Evolutionary conservation across 2,113 vertebrate genomes (phyloP), one percentile per base, ranked within the genome.

Genomic region (Meleagris gallopavo): DNA sequence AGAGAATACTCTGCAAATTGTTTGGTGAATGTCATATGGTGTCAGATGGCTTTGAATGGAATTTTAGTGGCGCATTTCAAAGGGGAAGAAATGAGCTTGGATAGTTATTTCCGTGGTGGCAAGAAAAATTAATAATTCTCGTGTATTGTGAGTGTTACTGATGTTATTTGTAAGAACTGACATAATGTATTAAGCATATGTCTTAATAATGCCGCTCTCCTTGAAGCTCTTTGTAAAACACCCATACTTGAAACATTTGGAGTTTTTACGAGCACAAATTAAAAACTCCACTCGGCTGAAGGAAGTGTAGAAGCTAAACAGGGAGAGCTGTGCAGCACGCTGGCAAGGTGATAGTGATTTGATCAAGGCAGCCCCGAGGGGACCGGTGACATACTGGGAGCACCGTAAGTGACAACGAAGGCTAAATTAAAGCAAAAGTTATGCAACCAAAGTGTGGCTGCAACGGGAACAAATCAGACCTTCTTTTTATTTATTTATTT

Each of bases 371-470:
- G 43, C 89, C 86, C 82, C 11, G 19, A 64, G 82, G 85, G 87
- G 43, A 89, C 1, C 29, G 45, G 38, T 80, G 77, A 36, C 73
- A 66, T 73, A 27, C 54, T 41, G 78, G 60, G 88, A 67, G 48
- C 43, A 19, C 40, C 4, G 5, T 29, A 7, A 45, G 86, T 45
- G 21, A 73, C 32, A 80, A 57, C 0, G 1, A 69, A 90, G 88
- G 76, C 82, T 91, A 40, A 88, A 94, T 90, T 52, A 83, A 93
- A 88, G 46, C 25, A 62, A 90, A 93, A 95, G 46, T 70, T 81
- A 60, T 4, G 67, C 80, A 86, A 61, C 16, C 1, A 0, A 60
- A 79, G 34, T 4, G 46, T 50, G 67, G 64, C 57, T 77, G 43
- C 15, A n/a, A 19, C n/a, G 30, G 66, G 55, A 86, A 41, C 30